Evolutionary conservation across 2,888 invertebrate species (phyloP).

Genomic region (Nineta flava): DNA sequence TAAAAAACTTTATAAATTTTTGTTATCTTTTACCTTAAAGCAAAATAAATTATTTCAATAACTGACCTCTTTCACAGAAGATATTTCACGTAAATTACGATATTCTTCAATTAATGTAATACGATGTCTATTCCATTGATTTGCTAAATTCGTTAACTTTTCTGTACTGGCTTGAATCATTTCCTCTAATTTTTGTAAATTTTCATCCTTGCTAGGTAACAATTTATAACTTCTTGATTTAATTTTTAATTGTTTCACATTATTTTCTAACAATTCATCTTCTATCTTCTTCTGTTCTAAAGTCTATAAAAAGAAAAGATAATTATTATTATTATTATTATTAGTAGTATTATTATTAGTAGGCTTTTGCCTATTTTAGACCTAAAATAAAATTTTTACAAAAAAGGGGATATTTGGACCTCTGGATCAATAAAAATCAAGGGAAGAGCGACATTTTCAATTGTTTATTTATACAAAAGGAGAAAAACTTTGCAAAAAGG

Average conservation of each 20-base stretch:
- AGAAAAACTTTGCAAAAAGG: too few species aligned
- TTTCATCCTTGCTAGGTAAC: slow-evolving; percentile 44
- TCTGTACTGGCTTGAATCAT: slow-evolving; percentile 43
- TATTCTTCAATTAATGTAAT: slow-evolving; percentile 46
- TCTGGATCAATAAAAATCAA: too few species aligned
- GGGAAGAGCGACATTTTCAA: too few species aligned
- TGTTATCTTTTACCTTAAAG: not conserved
- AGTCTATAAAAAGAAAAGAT: slow-evolving; percentile 12
- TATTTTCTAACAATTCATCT: slow-evolving; percentile 28
- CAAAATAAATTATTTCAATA: too few species aligned
- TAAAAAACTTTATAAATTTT: slow-evolving; percentile 9
- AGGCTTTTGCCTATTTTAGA: too few species aligned
- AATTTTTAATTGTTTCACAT: slow-evolving; percentile 30
- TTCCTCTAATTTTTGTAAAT: slow-evolving; percentile 37
- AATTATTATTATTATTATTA: too few species aligned
- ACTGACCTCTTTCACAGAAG: not conserved
- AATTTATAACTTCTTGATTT: slow-evolving; percentile 45
- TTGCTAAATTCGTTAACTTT: slow-evolving; percentile 42
- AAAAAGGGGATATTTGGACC: too few species aligned
- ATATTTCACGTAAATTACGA: slow-evolving; percentile 21
- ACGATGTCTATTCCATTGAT: slow-evolving; percentile 59
- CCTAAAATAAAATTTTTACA: too few species aligned
- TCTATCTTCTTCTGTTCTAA: slow-evolving; percentile 20
- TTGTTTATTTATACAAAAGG: too few species aligned
- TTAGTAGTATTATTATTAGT: too few species aligned